Evolutionary conservation across 2,888 invertebrate genomes (phyloP).

Genomic region (Noctua pronuba): DNA sequence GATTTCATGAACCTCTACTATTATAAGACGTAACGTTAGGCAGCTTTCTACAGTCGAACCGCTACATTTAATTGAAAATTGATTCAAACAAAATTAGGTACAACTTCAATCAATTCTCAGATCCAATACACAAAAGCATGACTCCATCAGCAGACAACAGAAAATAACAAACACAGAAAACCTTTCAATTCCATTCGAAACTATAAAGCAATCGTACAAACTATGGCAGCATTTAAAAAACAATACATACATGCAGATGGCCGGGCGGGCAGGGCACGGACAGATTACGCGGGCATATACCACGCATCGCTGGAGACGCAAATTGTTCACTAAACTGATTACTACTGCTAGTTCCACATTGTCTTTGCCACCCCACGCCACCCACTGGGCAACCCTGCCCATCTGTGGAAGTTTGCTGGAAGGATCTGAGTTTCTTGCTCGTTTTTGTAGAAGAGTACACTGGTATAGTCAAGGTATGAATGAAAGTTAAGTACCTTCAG

Average conservation of each 20-base stretch:
- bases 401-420: slow-evolving; percentile 59
- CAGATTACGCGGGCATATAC: slow-evolving; percentile 84
- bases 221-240: slow-evolving; percentile 61
- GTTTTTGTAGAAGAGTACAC: background rate
- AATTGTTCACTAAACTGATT: slow-evolving; percentile 96
- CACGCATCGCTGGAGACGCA: slow-evolving; percentile 94
- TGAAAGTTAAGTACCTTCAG: too few species aligned
- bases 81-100: background rate
- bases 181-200: slow-evolving; percentile 59
- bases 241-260: slow-evolving; percentile 73
- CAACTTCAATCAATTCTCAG: background rate
- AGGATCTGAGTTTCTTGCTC: slow-evolving; percentile 12
- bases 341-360: slow-evolving; percentile 90
- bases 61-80: background rate
- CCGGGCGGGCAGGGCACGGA: slow-evolving; percentile 55
- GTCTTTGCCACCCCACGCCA: slow-evolving; percentile 80
- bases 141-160: slow-evolving; percentile 15
- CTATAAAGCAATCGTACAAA: slow-evolving; percentile 60
- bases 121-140: background rate
- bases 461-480: too few species aligned
- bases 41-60: background rate
- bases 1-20: background rate
- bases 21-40: background rate
- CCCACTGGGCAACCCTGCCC: slow-evolving; percentile 61
- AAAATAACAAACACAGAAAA: slow-evolving; percentile 55